Evolutionary conservation across 2,797 vertebrate genomes (phyloP).

Genomic region (Sebastes ruberrimus): DNA sequence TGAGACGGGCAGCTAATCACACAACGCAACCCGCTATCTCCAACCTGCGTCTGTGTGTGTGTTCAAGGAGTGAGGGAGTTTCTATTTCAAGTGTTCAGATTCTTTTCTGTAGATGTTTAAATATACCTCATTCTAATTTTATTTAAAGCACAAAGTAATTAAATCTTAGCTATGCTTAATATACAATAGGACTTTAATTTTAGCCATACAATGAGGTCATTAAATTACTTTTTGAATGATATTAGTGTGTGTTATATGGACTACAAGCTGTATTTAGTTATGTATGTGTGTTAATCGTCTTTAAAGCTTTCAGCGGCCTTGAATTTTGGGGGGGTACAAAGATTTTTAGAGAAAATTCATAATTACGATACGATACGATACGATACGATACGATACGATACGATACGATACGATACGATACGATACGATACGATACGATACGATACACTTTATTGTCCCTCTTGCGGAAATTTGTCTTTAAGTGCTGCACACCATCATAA

Average conservation of each 20-base stretch:
- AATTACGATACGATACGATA: not conserved
- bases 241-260: not conserved
- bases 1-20: slow-evolving; percentile 65
- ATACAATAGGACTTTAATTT: not conserved
- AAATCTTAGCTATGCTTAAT: not conserved
- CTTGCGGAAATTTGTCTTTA: too few species aligned
- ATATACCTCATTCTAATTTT: not conserved
- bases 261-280: not conserved
- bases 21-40: slow-evolving; percentile 5
- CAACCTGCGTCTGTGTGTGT: slow-evolving; percentile 12
- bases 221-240: not conserved
- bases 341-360: not conserved
- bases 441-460: too few species aligned
- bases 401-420: too few species aligned
- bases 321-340: not conserved
- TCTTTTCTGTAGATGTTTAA: not conserved
- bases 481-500: too few species aligned
- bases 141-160: not conserved
- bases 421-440: too few species aligned
- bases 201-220: not conserved
- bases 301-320: not conserved
- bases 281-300: not conserved
- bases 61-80: not conserved
- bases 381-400: too few species aligned
- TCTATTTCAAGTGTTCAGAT: slow-evolving; percentile 25